Evolutionary conservation across 2,113 vertebrate species (phyloP), one percentile per base, ranked within the genome.

Genomic region (Struthio camelus): DNA sequence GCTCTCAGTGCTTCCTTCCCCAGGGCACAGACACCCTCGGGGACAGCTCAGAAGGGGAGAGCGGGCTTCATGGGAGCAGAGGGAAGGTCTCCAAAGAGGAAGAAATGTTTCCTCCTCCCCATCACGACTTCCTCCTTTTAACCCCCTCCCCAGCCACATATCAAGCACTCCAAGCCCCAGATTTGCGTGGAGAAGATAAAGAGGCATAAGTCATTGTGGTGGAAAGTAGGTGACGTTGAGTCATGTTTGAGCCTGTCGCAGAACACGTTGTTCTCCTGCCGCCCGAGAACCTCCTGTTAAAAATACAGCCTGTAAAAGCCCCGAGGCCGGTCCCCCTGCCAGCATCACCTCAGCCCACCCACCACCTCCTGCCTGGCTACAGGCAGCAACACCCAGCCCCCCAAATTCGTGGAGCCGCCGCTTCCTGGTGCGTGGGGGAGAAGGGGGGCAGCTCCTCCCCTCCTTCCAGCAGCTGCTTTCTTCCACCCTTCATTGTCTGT

Each of bases 161-260:
- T 66, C 1, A 1, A 95, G 85, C 23, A 10, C 84, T 32, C 70
- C 0, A 1, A 94, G 94, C 76, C 94, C 93, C 86, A 92, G 90
- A 92, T 93, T 78, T 58, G n/a, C 2, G 2, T 6, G 1, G 54
- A 64, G 80, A 40, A 36, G 90, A 80, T 23, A 65, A 83, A 93
- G 80, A 34, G 4, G 90, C 82, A 85, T 48, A 95, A 95, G 88
- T 64, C 24, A 7, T n/a, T 6, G 7, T 83, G 64, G 76, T 53
- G 77, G 80, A 90, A 97, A 95, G 88, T 96, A 97, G 95, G 93
- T 96, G 93, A 97, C 2, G 56, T 89, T 90, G 86, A 95, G 94
- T 92, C 93, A 93, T 27, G 9, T 88, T 92, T 3, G 0, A 94
- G 86, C 27, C 88, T 86, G 67, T 86, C 72, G 6, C 8, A 1